phyloP scores from a whole-genome alignment of 2,797 vertebrate species.

The Crocidura indochinensis region DNA sequence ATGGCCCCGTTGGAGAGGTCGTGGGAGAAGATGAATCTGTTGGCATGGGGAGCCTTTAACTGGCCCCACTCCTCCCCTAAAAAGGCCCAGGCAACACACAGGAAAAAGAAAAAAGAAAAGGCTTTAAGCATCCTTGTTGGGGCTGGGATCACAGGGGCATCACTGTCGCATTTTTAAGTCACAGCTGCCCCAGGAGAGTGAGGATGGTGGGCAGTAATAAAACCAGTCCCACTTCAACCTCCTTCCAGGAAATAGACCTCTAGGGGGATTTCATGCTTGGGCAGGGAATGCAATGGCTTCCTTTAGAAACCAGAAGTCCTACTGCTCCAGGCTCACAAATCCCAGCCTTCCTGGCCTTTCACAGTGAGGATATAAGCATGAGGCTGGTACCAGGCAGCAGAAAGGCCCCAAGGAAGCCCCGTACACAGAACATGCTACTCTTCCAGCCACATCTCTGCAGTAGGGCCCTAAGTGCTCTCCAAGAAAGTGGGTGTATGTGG shows the following conservation, averaged over 20 bases:
- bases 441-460: too few species aligned
- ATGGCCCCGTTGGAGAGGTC: conserved; percentile 97
- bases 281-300: neutral
- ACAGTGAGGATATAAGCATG: neutral
- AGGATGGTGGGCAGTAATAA: neutral
- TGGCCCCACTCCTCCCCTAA: conserved; percentile 96
- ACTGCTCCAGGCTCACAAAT: neutral
- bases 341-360: neutral
- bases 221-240: conserved; percentile 19
- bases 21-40: conserved; percentile 99
- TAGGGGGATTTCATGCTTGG: neutral
- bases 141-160: too few species aligned
- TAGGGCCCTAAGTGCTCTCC: rapidly evolving
- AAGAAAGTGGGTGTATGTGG: too few species aligned
- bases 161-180: too few species aligned
- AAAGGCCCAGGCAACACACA: conserved; percentile 64
- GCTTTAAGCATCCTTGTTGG: conserved; percentile 63
- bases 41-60: conserved; percentile 95
- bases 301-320: neutral
- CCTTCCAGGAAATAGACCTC: neutral
- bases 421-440: too few species aligned
- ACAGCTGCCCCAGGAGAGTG: neutral
- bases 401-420: neutral
- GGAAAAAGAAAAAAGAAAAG: conserved; percentile 81
- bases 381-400: neutral